These are phyloP conservation scores for Calephelis perditalis DNA, from an alignment of 2,888 invertebrate species.

Conservation along the genomic window DNA sequence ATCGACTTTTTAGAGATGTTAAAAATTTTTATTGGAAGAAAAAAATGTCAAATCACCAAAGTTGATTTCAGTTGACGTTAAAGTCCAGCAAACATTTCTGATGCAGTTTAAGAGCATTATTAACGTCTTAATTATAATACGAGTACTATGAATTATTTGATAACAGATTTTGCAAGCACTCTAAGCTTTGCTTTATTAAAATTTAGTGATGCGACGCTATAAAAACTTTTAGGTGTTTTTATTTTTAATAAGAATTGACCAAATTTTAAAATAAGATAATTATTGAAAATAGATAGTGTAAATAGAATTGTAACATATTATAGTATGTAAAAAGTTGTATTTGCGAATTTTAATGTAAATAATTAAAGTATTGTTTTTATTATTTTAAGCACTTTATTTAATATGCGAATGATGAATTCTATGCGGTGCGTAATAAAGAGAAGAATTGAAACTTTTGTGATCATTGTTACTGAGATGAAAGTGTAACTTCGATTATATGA, in stretches of 20 bases:
- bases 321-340: conserved; percentile 63
- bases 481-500: conserved; percentile 77
- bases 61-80: too few relatives aligned
- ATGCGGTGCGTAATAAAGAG: conserved; percentile 65
- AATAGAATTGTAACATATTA: conserved; percentile 51
- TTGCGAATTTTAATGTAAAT: conserved; percentile 72
- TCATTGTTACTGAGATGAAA: conserved; percentile 74
- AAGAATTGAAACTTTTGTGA: conserved; percentile 67
- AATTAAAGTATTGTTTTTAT: conserved; percentile 40
- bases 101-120: too few relatives aligned
- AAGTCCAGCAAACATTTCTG: too few relatives aligned
- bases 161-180: conserved; percentile 1
- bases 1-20: too few relatives aligned
- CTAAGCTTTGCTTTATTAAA: background rate
- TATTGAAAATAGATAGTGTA: conserved; percentile 36
- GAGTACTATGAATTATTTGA: too few relatives aligned
- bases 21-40: too few relatives aligned
- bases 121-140: too few relatives aligned
- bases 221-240: conserved; percentile 33
- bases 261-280: conserved; percentile 66
- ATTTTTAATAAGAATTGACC: conserved; percentile 70
- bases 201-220: background rate
- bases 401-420: conserved; percentile 65
- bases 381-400: conserved; percentile 56
- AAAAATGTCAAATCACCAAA: too few relatives aligned